These are phyloP conservation scores for mouse (Mus musculus) DNA, from an alignment of 2,113 vertebrate genomes.

Conservation along the genomic window GRCm39 chr7:50474501-50475000, in stretches of 20 bases:
- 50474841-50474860: not conserved
- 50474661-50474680: not conserved
- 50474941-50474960: not conserved
- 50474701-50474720: not conserved
- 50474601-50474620: not conserved
- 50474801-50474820: slow-evolving; percentile 23
- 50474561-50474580: not conserved
- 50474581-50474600: not conserved
- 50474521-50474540: not conserved
- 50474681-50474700: not conserved
- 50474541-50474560: not conserved
- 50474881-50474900: not conserved
- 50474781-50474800: not conserved
- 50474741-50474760: not conserved
- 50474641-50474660: not conserved
- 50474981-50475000: not conserved
- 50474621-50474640: not conserved
- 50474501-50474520: not conserved
- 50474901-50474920: not conserved
- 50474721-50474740: not conserved
- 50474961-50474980: not conserved
- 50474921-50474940: not conserved
- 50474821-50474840: not conserved
- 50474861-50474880: slow-evolving; percentile 1
- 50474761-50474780: slow-evolving; percentile 31